Base-by-base conservation (phyloP, 1,140 invertebrate species). In the Megathymus violae region DNA sequence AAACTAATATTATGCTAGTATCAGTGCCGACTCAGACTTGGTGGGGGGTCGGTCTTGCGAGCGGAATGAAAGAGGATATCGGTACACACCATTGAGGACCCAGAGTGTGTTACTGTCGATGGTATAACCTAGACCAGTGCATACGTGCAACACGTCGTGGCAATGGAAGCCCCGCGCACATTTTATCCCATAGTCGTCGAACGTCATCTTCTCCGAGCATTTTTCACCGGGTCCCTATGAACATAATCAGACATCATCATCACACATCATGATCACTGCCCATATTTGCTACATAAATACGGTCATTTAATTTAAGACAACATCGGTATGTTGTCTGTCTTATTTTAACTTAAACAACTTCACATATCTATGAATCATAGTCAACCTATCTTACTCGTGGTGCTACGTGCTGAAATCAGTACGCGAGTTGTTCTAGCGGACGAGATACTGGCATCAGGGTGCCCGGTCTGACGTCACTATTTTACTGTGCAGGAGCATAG, bases 101-200 rank as follows among this genome's bases (percentile, higher is more conserved):
- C 67, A 77, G n/a, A 69, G 77, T 13, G 59, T 6, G 11, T 71
- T 76, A 44, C 68, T 86, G 66, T 79, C 69, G 10, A 74, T 56
- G 7, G 64, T 63, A 60, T 67, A 79, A n/a, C 70, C 77, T 7
- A 75, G 46, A 0, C 86, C 85, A 0, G 64, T 76, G 73, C 86
- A 88, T 0, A 74, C 68, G 38, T 84, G 76, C 22, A 80, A 54
- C 1, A 51, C 51, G 43, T 71, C 70, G 67, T 88, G 72, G 69
- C 87, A 89, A 48, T 80, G 70, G 48, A 77, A 88, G 1, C 85
- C 85, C 9, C 69, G 75, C 3, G 80, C 82, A 59, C 87, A 89
- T 47, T 82, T 84, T 46, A 80, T 76, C 0, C 81, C 85, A 44
- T 80, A 85, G 0, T 66, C 67, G 48, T 89, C 83, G 22, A 71